A percentile compares a stretch with the other conserved stretches of the same genome.
These are phyloP conservation scores for Pseudorectes ferrugineus DNA, from an alignment of 2,113 vertebrate genomes.

Conservation along the genomic window DNA sequence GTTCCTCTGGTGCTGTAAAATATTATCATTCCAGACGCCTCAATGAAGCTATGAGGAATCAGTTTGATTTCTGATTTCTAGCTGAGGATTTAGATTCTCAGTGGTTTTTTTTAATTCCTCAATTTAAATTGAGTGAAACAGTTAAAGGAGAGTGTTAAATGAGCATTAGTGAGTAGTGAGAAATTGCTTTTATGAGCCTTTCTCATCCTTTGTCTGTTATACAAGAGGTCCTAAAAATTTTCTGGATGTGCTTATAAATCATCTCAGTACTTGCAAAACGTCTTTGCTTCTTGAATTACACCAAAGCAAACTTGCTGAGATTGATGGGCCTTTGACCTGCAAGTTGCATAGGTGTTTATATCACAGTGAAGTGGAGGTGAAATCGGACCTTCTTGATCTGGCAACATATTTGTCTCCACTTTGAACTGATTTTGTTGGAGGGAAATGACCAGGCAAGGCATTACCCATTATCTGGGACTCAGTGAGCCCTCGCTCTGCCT, in stretches of 20 bases:
- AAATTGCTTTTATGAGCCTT: not conserved
- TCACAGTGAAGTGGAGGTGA: not conserved
- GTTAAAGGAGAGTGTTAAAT: not conserved
- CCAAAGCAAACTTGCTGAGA: not conserved
- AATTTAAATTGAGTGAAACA: not conserved
- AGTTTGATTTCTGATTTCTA: not conserved
- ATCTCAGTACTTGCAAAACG: constrained; percentile 6
- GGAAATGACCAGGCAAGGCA: not conserved
- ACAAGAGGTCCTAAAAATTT: not conserved
- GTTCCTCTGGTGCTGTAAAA: not conserved
- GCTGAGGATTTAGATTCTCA: not conserved
- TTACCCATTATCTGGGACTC: not conserved
- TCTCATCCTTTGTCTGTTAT: not conserved
- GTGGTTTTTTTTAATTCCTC: not conserved
- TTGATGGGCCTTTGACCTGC: constrained; percentile 8
- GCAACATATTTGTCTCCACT: not conserved
- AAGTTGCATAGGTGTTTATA: not conserved
- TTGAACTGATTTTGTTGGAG: not conserved
- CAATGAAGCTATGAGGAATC: not conserved
- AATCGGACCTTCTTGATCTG: constrained; percentile 3
- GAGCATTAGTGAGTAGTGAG: not conserved
- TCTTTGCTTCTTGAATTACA: constrained; percentile 26
- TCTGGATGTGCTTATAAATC: not conserved
- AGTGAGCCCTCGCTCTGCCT: not conserved
- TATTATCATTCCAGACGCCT: not conserved